These are phyloP conservation scores for Drosophila triauraria DNA, from an alignment of 1,140 invertebrate genomes.

Conservation along the genomic window DNA sequence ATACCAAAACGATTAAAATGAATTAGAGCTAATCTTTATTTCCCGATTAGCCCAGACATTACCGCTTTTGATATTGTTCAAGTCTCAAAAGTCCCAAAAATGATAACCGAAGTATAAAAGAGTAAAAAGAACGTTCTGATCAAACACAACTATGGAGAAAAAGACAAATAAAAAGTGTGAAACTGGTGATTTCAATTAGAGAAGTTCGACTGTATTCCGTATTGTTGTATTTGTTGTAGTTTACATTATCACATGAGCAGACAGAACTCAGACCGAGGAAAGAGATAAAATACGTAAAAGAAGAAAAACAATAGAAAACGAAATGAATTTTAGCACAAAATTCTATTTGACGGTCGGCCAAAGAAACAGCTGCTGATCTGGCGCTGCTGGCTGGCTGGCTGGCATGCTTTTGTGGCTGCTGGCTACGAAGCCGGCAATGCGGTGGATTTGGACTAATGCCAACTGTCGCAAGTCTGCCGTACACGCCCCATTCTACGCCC, in stretches of 20 bases:
- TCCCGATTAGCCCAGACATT: too few species aligned
- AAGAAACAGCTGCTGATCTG: slow-evolving; percentile 51
- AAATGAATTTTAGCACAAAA: slow-evolving; percentile 45
- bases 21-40: not conserved
- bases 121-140: slow-evolving; percentile 9
- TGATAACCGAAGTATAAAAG: not conserved
- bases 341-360: slow-evolving; percentile 45
- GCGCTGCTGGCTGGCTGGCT: slow-evolving; percentile 1
- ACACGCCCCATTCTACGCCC: slow-evolving; percentile 11
- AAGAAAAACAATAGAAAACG: slow-evolving; percentile 52
- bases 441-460: slow-evolving; percentile 47
- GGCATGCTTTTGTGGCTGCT: slow-evolving; percentile 10
- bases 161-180: slow-evolving; percentile 31
- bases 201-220: slow-evolving; percentile 26
- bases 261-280: slow-evolving; percentile 36
- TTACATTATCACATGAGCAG: slow-evolving; percentile 68
- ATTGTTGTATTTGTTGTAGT: slow-evolving; percentile 15
- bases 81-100: not conserved
- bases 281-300: slow-evolving; percentile 59
- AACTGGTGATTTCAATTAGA: slow-evolving; percentile 46
- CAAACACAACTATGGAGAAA: slow-evolving; percentile 14
- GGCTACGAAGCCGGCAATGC: slow-evolving; percentile 30
- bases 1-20: not conserved
- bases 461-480: slow-evolving; percentile 44
- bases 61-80: slow-evolving; percentile 4